Base-by-base conservation (phyloP, 2,113 vertebrate species). In the Sprattus sprattus region DNA sequence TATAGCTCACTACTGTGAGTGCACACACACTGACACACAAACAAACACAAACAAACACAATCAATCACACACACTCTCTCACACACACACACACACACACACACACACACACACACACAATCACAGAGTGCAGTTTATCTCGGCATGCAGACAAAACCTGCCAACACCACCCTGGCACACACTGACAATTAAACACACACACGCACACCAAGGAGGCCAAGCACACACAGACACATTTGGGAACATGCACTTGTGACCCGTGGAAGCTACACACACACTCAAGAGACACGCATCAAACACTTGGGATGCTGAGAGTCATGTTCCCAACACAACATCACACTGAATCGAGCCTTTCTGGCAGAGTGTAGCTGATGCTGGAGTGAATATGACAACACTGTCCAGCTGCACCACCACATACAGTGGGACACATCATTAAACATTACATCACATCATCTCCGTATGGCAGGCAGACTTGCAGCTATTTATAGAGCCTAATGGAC, bases 1-100 rank as follows among this genome's bases (percentile, higher is more conserved):
- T 90, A 89, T 85, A 91, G 85, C 80, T 84, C 52, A 6, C 44
- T 6, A 45, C 50, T 67, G 25, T 50, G 64, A 49, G 60, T 32
- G 20, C 11, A 39, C 44, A 46, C 20, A 8, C 7, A 6, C 22
- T 80, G 7, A 25, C 6, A 20, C 81, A 84, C 44, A 57, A 67
- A 81, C 54, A 75, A 32, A 83, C 47, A 83, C 16, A 20, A 6
- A 49, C 25, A 44, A 32, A 83, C 83, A 44, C 83, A 25, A 44
- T 11, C 83, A 71, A 13, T 49, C 25, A 28, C 78, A 18, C 57
- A 50, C 32, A 81, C 18, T 54, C 45, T 71, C 15, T 20, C 7
- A 82, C 75, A 80, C 60, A 83, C 71, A 32, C 80, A 67, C 54
- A 45, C 5, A 50, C 22, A 47, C 50, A 46, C 78, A 28, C 84